These are phyloP conservation scores for Aethes cnicana DNA, from an alignment of 2,888 invertebrate species.

Conservation along the genomic window DNA sequence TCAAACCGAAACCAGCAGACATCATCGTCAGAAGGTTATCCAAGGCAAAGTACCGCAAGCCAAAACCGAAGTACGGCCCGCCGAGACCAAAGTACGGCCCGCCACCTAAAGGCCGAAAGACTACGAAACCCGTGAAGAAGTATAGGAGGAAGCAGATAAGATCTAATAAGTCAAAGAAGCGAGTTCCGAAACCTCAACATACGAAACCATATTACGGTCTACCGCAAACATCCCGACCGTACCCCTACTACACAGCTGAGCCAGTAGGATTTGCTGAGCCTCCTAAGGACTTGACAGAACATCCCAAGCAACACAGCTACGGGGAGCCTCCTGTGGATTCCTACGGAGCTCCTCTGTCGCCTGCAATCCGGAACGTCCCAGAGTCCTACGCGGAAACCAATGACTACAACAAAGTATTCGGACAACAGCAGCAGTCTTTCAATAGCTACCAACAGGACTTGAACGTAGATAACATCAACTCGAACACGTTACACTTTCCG, in stretches of 20 bases:
- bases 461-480: slow-evolving; percentile 44
- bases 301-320: slow-evolving; percentile 41
- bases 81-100: slow-evolving; percentile 10
- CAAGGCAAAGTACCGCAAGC: slow-evolving; percentile 43
- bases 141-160: neutral
- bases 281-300: slow-evolving; percentile 43
- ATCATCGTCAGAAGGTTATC: slow-evolving; percentile 56
- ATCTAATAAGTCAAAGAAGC: slow-evolving; percentile 43
- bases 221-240: slow-evolving; percentile 43
- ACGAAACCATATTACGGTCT: slow-evolving; percentile 43
- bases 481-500: slow-evolving; percentile 46
- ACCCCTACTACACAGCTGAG: slow-evolving; percentile 40
- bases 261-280: slow-evolving; percentile 64
- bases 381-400: slow-evolving; percentile 37
- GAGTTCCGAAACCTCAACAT: too few relatives aligned
- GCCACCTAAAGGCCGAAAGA: neutral
- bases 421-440: slow-evolving; percentile 43
- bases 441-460: slow-evolving; percentile 40
- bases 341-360: slow-evolving; percentile 54
- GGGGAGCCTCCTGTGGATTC: slow-evolving; percentile 61
- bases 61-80: slow-evolving; percentile 45
- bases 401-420: slow-evolving; percentile 35
- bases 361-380: slow-evolving; percentile 39
- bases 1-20: slow-evolving; percentile 51
- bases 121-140: too few relatives aligned